Percentiles rank a stretch among this genome's conserved stretches.
These are phyloP conservation scores for Dasyornis broadbenti DNA, from an alignment of 2,113 vertebrate genomes.

Conservation along the genomic window DNA sequence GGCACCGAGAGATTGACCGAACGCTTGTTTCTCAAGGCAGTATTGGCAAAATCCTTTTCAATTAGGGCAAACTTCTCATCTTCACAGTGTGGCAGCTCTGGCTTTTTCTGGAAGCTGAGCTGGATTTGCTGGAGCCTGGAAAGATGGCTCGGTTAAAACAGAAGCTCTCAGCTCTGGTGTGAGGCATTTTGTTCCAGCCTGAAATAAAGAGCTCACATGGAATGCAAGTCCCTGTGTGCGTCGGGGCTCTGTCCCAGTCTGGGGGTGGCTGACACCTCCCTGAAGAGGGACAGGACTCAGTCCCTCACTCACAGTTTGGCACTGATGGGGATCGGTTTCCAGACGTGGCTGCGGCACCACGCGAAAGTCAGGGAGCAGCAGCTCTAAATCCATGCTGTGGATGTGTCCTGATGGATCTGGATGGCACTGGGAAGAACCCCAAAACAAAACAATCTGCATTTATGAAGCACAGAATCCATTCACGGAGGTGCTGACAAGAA, in stretches of 20 bases:
- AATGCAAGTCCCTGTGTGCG: background rate
- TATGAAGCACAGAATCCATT: background rate
- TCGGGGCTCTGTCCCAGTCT: background rate
- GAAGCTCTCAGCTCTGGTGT: background rate
- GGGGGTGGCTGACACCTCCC: background rate
- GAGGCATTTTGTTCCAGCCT: background rate
- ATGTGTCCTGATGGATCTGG: background rate
- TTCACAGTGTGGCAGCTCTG: background rate
- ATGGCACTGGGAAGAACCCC: background rate
- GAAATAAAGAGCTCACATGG: background rate
- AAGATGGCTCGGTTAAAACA: background rate
- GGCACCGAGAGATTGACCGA: background rate
- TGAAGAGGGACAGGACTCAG: background rate
- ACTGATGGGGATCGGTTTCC: background rate
- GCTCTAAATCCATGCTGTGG: background rate
- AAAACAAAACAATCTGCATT: background rate
- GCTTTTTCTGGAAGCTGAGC: background rate
- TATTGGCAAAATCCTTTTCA: background rate
- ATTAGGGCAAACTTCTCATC: background rate
- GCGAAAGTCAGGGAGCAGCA: background rate
- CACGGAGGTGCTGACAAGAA: background rate
- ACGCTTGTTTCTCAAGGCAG: background rate
- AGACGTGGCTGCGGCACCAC: background rate
- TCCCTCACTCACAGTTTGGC: background rate
- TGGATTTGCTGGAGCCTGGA: background rate